phyloP scores from a whole-genome alignment of 1,140 invertebrate genomes.

The honey bee (Apis mellifera) region Amel_HAv3.1 CM009933.2:3815501-3816000 shows the following conservation, averaged over 20 bases:
- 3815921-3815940: conserved; percentile 58
- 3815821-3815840: conserved; percentile 78
- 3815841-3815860: conserved; percentile 68
- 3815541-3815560: no score
- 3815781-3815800: conserved; percentile 78
- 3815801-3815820: conserved; percentile 71
- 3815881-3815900: conserved; percentile 77
- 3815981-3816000: conserved; percentile 23
- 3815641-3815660: background rate
- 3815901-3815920: conserved; percentile 55
- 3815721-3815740: conserved; percentile 50
- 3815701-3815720: conserved; percentile 36
- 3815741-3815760: conserved; percentile 31
- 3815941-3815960: conserved; percentile 54
- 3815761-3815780: conserved; percentile 69
- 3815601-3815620: background rate
- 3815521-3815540: no score
- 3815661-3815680: background rate
- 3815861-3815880: conserved; percentile 71
- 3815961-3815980: conserved; percentile 46
- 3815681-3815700: background rate
- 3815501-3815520: no score
- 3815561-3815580: no score
- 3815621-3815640: background rate
- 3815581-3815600: no score